phyloP scores from a whole-genome alignment of 2,888 invertebrate species.

The Agonum fuliginosum region DNA sequence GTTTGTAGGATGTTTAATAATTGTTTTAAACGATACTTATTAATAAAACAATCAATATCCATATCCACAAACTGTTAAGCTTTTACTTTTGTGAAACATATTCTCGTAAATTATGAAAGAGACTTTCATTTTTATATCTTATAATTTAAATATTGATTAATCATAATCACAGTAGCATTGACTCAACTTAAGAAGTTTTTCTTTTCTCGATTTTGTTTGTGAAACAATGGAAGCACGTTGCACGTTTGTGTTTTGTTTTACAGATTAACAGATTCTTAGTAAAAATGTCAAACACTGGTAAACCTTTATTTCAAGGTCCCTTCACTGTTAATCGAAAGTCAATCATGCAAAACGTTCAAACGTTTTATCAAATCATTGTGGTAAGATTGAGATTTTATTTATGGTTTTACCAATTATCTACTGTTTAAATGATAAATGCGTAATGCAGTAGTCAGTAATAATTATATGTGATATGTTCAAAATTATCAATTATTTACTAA shows the following conservation, averaged over 20 bases:
- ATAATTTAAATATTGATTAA: neutral
- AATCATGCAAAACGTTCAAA: slow-evolving; percentile 38
- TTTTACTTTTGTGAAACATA: slow-evolving; percentile 25
- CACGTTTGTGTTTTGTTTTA: too few species aligned
- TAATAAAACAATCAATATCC: neutral
- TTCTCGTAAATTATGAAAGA: neutral
- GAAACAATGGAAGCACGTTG: slow-evolving; percentile 21
- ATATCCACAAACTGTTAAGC: neutral
- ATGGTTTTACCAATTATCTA: too few species aligned
- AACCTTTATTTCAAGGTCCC: slow-evolving; percentile 38
- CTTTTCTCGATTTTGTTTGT: too few species aligned
- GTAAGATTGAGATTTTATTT: neutral
- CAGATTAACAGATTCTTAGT: slow-evolving; percentile 21
- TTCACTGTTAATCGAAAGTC: slow-evolving; percentile 29
- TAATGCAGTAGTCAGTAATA: neutral
- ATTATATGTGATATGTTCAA: too few species aligned
- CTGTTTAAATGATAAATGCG: neutral
- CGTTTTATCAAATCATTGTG: slow-evolving; percentile 34
- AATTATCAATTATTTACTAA: too few species aligned
- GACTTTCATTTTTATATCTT: neutral
- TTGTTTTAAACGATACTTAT: neutral
- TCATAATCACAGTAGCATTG: neutral
- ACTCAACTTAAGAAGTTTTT: too few species aligned
- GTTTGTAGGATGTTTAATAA: neutral
- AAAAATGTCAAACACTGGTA: slow-evolving; percentile 40